A percentile compares a stretch with the other conserved stretches of the same genome.
Conservation (phyloP, 1,140 invertebrate species). For the Periplaneta americana region DNA sequence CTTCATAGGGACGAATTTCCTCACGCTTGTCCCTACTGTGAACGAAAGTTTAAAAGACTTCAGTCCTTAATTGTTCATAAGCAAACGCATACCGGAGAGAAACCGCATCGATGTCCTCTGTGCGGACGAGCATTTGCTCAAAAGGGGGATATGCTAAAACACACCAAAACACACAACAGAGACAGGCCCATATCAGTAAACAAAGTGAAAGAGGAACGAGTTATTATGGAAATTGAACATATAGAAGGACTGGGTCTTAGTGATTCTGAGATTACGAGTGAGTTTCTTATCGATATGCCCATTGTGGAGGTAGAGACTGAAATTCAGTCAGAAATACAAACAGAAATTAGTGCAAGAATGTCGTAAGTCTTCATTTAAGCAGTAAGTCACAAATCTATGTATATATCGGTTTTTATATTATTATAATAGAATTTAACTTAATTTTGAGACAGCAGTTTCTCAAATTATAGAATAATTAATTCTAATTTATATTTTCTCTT, state of each 20-base stretch:
- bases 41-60: slow-evolving; percentile 16
- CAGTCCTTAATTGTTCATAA: slow-evolving; percentile 19
- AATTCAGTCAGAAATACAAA: slow-evolving; percentile 7
- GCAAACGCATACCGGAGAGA: slow-evolving; percentile 32
- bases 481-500: too few species aligned
- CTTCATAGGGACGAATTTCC: slow-evolving; percentile 12
- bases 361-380: neutral
- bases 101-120: slow-evolving; percentile 40
- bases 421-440: too few species aligned
- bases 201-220: neutral
- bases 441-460: too few species aligned
- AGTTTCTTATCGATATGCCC: slow-evolving; percentile 16
- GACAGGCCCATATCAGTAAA: neutral
- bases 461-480: too few species aligned
- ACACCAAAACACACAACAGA: slow-evolving; percentile 41
- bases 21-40: slow-evolving; percentile 14
- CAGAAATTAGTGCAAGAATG: neutral
- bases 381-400: neutral
- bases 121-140: slow-evolving; percentile 39
- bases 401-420: neutral
- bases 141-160: slow-evolving; percentile 37
- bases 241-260: slow-evolving; percentile 9
- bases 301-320: slow-evolving; percentile 17
- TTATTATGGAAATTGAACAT: slow-evolving; percentile 10
- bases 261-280: slow-evolving; percentile 14